These are phyloP conservation scores for Eubasilissa splendida DNA, from an alignment of 2,888 invertebrate genomes.

Conservation along the genomic window DNA sequence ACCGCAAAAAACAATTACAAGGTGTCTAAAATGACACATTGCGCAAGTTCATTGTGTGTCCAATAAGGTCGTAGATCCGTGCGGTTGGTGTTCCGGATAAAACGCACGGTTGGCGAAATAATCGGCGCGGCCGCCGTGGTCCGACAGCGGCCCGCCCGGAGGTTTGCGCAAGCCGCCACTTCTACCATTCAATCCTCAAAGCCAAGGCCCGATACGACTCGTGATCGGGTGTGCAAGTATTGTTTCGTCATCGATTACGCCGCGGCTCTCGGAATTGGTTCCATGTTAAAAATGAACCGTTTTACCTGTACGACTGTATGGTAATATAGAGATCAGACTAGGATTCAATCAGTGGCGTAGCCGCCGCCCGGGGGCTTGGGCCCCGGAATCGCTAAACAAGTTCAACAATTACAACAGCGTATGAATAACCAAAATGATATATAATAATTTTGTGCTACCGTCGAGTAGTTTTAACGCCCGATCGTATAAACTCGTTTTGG, in stretches of 20 bases:
- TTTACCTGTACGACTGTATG: not conserved
- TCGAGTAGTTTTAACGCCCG: too few relatives aligned
- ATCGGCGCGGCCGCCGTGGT: not conserved
- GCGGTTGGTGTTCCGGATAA: constrained; percentile 25
- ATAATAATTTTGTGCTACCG: too few relatives aligned
- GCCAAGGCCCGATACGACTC: constrained; percentile 22
- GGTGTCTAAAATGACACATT: not conserved
- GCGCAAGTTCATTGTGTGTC: constrained; percentile 16
- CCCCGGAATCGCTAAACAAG: too few relatives aligned
- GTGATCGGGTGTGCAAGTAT: constrained; percentile 20
- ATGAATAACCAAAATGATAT: too few relatives aligned
- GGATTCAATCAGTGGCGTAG: too few relatives aligned
- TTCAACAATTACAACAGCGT: too few relatives aligned
- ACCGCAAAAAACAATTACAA: not conserved
- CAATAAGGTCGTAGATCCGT: constrained; percentile 25
- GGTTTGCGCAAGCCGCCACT: constrained; percentile 12
- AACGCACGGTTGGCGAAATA: constrained; percentile 8
- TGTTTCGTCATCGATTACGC: constrained; percentile 15
- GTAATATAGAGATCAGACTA: too few relatives aligned
- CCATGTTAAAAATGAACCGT: constrained; percentile 21
- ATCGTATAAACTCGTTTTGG: too few relatives aligned
- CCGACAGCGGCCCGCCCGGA: not conserved
- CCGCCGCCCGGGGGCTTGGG: too few relatives aligned
- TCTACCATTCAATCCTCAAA: constrained; percentile 21
- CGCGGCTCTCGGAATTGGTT: constrained; percentile 21